Base-by-base conservation (phyloP, 2,888 invertebrate genomes). In the Himalopsyche anomala region DNA sequence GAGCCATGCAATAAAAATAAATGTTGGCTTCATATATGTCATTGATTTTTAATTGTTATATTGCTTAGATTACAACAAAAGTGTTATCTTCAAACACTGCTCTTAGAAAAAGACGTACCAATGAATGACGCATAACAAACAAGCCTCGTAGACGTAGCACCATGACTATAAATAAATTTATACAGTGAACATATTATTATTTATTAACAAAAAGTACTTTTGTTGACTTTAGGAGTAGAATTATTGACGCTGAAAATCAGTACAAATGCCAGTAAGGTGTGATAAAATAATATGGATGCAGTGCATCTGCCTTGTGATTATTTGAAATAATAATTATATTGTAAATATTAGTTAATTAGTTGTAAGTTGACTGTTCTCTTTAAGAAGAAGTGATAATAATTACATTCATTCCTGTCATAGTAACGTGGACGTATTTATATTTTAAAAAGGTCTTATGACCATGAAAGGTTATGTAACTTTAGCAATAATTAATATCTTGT, bases 211-310 rank as follows among this genome's bases (percentile, higher is more conserved):
- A 62, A 62, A 62, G 19, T 62, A 62, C 28, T 62, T 62, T 62
- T 62, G 62, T 62, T 62, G 28, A 62, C 62, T 19, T 62, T 62
- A 19, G 62, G 19, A 62, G 62, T 62, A 62, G 55, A 55, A 28
- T 51, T n/a, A 55, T 19, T 82, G 82, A 82, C 82, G 82, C 62
- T 62, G 82, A 56, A 82, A 82, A 38, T 82, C 82, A 82, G 62
- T 56, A 82, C 56, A 17, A 54, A 19, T 82, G 40, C 55, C 82
- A 17, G 38, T 55, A 12, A 62, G 38, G 56, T 56, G 56, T 82
- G 38, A 54, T 54, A 38, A 42, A 56, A 11, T 28, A 28, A 28
- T 28, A 38, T 40, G 28, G 82, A 40, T 82, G 82, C 82, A 82
- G 82, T 55, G 82, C 82, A 82, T 82, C 62, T 28, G 82, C 55